A percentile compares a stretch with the other conserved stretches of the same genome.
Conservation (phyloP, 2,888 invertebrate genomes). For the Hydraecia micacea region DNA sequence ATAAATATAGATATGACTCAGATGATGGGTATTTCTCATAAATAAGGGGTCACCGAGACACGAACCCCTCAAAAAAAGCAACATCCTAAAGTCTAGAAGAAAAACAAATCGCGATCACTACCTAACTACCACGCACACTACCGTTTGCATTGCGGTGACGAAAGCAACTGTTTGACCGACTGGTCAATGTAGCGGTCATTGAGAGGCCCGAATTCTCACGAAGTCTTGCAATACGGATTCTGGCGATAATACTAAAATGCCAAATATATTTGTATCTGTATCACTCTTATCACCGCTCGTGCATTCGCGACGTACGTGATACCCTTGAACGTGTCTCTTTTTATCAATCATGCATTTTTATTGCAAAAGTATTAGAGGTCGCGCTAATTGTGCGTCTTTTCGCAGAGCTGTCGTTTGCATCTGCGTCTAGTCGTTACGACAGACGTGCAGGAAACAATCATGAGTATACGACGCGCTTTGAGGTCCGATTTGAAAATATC, state of each 20-base stretch:
- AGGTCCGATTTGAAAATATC: background rate
- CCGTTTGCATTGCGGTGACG: slow-evolving; percentile 12
- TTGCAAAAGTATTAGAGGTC: background rate
- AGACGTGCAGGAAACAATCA: background rate
- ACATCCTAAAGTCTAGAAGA: background rate
- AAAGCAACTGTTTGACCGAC: slow-evolving; percentile 18
- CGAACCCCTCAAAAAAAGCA: background rate
- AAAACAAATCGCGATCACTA: background rate
- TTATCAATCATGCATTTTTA: slow-evolving; percentile 46
- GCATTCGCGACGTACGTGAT: slow-evolving; percentile 30
- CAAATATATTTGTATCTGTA: slow-evolving; percentile 28
- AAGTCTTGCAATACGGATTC: slow-evolving; percentile 29
- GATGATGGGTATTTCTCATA: too few relatives aligned
- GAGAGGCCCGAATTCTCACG: slow-evolving; percentile 25
- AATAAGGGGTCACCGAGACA: too few relatives aligned
- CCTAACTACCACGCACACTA: background rate
- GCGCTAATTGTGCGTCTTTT: background rate
- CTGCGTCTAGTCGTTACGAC: background rate
- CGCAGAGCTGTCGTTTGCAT: background rate
- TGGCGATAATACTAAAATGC: slow-evolving; percentile 44
- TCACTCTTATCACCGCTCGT: slow-evolving; percentile 27
- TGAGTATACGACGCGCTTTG: background rate
- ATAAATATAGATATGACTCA: too few relatives aligned
- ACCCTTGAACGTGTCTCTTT: slow-evolving; percentile 23
- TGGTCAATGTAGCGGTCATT: slow-evolving; percentile 23